Evolutionary conservation across 2,888 invertebrate species (phyloP).

Genomic region (Cheiracanthium punctorium): DNA sequence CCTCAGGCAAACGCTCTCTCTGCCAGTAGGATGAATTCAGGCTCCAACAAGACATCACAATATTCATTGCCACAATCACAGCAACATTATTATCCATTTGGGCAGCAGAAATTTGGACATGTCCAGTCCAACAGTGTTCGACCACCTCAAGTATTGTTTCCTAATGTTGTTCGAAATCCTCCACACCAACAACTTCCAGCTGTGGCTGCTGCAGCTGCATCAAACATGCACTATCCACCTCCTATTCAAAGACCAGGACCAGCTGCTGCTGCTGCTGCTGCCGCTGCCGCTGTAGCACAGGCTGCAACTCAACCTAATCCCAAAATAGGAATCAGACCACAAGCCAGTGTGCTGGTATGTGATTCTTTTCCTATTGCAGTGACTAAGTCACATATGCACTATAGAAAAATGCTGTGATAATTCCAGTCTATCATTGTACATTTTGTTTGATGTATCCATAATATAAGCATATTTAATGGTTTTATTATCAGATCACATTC

Average conservation of each 20-base stretch:
- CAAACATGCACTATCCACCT: slow-evolving; percentile 68
- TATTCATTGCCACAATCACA: slow-evolving; percentile 56
- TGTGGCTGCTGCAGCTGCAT: slow-evolving; percentile 48
- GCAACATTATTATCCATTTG: slow-evolving; percentile 64
- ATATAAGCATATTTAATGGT: not conserved
- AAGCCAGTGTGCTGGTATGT: slow-evolving; percentile 64
- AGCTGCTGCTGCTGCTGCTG: slow-evolving; percentile 39
- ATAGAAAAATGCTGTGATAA: not conserved
- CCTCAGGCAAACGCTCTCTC: slow-evolving; percentile 35
- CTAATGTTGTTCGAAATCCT: slow-evolving; percentile 55
- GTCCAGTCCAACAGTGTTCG: slow-evolving; percentile 48
- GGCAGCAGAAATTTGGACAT: slow-evolving; percentile 61
- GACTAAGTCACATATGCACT: not conserved
- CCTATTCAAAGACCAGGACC: slow-evolving; percentile 71
- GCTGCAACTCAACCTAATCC: slow-evolving; percentile 48
- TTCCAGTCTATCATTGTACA: not conserved
- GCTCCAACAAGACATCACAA: slow-evolving; percentile 49
- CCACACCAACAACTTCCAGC: slow-evolving; percentile 63
- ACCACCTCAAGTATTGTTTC: slow-evolving; percentile 59
- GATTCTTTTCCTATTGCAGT: slow-evolving; percentile 34
- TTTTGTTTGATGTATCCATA: not conserved
- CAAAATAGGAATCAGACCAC: slow-evolving; percentile 65
- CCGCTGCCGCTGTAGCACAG: slow-evolving; percentile 60
- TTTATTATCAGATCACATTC: not conserved
- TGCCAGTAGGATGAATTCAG: slow-evolving; percentile 24